Evolutionary conservation across 2,888 invertebrate genomes (phyloP).

Genomic region (Drosophila meridionalis): DNA sequence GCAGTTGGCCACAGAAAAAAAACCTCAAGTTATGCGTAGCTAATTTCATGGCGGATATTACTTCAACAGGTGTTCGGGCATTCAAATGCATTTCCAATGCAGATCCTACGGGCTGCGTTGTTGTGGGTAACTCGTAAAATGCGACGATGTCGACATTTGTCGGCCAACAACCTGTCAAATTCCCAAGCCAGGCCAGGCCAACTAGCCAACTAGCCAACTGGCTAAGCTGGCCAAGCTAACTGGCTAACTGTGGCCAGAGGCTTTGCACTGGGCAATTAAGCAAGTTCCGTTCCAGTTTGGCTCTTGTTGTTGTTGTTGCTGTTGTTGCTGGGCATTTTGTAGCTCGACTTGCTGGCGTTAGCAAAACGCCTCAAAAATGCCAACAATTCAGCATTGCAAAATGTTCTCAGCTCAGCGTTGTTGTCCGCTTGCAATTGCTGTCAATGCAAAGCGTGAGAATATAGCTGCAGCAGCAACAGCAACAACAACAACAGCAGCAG

Average conservation of each 20-base stretch:
- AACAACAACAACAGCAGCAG: constrained; percentile 34
- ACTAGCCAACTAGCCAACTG: constrained; percentile 21
- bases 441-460: constrained; percentile 77
- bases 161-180: constrained; percentile 57
- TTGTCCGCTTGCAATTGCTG: constrained; percentile 51
- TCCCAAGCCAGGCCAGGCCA: constrained; percentile 35
- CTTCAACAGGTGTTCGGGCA: constrained; percentile 11
- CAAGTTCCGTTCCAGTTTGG: constrained; percentile 76
- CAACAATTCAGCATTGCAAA: constrained; percentile 71
- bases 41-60: constrained; percentile 9
- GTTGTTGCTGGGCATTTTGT: constrained; percentile 20
- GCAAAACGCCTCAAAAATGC: constrained; percentile 66
- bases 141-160: constrained; percentile 50
- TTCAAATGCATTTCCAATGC: constrained; percentile 6
- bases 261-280: constrained; percentile 66
- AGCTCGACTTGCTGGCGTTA: constrained; percentile 42
- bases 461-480: constrained; percentile 35
- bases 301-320: constrained; percentile 22
- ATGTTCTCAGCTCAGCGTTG: constrained; percentile 60
- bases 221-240: constrained; percentile 14
- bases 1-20: background rate
- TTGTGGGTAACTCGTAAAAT: constrained; percentile 21
- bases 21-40: background rate
- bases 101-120: constrained; percentile 31
- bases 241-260: constrained; percentile 31